Percentiles rank a stretch among this genome's conserved stretches.
These are phyloP conservation scores for Cisticola juncidis DNA, from an alignment of 2,113 vertebrate genomes.

Conservation along the genomic window DNA sequence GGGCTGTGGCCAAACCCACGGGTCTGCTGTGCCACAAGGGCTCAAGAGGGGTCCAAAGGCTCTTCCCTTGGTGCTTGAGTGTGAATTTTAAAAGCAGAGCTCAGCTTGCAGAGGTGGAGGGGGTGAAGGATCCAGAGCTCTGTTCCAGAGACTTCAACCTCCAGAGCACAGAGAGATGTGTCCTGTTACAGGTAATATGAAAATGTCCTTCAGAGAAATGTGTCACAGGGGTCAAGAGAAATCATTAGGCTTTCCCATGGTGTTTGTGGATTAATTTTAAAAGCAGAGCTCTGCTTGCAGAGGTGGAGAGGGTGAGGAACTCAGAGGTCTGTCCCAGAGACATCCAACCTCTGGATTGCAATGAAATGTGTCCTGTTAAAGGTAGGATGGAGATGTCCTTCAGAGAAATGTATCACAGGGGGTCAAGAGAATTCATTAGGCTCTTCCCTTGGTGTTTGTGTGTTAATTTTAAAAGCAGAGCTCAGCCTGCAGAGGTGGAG, in stretches of 20 bases:
- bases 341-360: accelerated
- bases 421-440: neutral
- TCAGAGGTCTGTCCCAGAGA: neutral
- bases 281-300: neutral
- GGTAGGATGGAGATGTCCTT: neutral
- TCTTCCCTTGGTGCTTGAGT: neutral
- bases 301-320: neutral
- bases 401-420: neutral
- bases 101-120: neutral
- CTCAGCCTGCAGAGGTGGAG: neutral
- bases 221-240: neutral
- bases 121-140: neutral
- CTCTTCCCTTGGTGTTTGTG: neutral
- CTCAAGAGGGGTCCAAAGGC: no score
- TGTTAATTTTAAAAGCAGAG: neutral
- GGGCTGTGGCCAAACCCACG: accelerated
- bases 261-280: neutral
- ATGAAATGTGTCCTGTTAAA: accelerated
- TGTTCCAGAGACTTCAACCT: no score
- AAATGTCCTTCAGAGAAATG: neutral
- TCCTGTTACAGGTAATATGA: neutral
- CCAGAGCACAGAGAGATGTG: no score
- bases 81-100: neutral
- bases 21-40: neutral
- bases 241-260: neutral